Evolutionary conservation across 2,113 vertebrate species (phyloP), one percentile per base, ranked within the genome.

Genomic region (Dinomys branickii): DNA sequence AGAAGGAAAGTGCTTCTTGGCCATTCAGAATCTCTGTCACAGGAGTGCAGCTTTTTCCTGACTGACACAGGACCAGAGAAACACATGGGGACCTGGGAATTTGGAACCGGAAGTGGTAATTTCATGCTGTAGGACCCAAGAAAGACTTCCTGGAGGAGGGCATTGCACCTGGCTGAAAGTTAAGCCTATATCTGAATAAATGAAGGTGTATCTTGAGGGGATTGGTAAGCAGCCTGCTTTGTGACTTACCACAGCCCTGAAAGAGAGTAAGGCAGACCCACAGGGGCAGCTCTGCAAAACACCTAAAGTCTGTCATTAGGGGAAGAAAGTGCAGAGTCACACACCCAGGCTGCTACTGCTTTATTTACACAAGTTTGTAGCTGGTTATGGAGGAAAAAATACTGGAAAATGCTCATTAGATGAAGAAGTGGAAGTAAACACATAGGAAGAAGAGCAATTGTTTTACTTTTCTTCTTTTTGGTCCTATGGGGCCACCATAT

Each of bases 311-410:
- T 5, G 0, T 10, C 6, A 35, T 58, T 71, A 33, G 0, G 30
- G 26, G 56, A 88, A 47, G 38, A 47, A 61, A 58, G 24, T 10
- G 1, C 6, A 35, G 20, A 69, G 20, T 16, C 82, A 1, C 4
- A n/a, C 2, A 1, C 3, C 7, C 24, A 1, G 7, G 33, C 14
- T 47, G n/a, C 54, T 20, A 0, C 0, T 3, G 63, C 84, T 71
- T 7, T n/a, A 6, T 71, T 7, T n/a, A 6, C 3, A 1, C 2
- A 54, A 86, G 86, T 12, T 33, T 0, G 8, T 28, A 47, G 59
- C 22, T 17, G 13, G 52, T 44, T 20, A 26, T 2, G 41, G n/a
- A 65, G 54, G 59, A 71, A n/a, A 90, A 71, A 47, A 41, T 7
- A 24, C 52, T 41, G n/a, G 52, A 5, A 56, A 91, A 63, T 19